Evolutionary conservation across 2,113 vertebrate genomes (phyloP).

Genomic region (Syngnathus floridae): DNA sequence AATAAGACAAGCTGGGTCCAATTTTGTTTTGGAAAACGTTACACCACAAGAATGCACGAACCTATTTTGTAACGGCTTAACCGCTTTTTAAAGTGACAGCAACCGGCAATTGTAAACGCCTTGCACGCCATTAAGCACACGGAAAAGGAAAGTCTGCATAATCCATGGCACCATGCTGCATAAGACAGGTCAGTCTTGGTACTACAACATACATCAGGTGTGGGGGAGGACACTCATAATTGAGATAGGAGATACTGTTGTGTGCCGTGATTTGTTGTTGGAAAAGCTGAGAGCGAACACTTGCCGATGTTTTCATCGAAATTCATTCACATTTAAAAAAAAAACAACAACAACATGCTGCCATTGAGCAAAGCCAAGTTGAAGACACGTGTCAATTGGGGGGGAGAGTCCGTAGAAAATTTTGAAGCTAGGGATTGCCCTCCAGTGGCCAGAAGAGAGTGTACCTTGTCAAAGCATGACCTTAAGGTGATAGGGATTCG

Average conservation of each 20-base stretch:
- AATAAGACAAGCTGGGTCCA: neutral
- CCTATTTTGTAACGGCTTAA: neutral
- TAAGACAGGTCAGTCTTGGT: neutral
- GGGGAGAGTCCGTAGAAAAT: neutral
- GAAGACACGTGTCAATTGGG: neutral
- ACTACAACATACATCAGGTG: neutral
- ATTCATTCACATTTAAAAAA: neutral
- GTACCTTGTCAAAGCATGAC: conserved; percentile 3
- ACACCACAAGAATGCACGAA: neutral
- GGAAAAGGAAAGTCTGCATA: neutral
- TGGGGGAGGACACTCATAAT: neutral
- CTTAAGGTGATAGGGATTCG: neutral
- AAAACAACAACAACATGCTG: neutral
- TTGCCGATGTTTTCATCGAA: neutral
- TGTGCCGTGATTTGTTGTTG: neutral
- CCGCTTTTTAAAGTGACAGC: neutral
- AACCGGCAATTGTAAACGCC: too few relatives aligned
- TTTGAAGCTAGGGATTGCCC: conserved; percentile 58
- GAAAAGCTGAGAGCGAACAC: neutral
- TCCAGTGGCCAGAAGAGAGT: conserved; percentile 57
- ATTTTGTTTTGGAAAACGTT: neutral
- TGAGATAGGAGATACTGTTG: too few relatives aligned
- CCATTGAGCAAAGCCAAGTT: neutral
- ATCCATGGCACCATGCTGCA: neutral
- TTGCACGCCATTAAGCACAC: neutral